These are phyloP conservation scores for Butorides virescens DNA, from an alignment of 2,113 vertebrate species.

Conservation along the genomic window DNA sequence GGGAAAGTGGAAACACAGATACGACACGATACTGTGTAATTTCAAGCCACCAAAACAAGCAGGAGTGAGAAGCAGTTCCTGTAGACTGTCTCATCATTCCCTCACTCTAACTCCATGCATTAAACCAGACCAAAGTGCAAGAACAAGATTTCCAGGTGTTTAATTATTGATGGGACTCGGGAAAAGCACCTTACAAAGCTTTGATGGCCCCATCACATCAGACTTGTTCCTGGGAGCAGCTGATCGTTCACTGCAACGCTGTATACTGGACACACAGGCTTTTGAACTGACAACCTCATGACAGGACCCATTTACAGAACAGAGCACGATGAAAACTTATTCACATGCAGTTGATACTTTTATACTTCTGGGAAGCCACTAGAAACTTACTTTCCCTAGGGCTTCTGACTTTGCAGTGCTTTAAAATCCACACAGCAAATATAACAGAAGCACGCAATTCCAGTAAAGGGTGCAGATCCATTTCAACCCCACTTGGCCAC, in stretches of 20 bases:
- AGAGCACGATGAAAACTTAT: neutral
- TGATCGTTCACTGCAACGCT: rapidly evolving
- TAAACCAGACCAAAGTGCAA: neutral
- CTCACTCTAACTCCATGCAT: neutral
- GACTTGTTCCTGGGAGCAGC: neutral
- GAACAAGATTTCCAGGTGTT: neutral
- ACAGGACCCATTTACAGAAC: neutral
- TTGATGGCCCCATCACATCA: rapidly evolving
- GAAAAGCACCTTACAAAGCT: neutral
- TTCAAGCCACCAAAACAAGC: neutral
- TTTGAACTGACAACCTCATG: neutral
- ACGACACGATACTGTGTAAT: rapidly evolving
- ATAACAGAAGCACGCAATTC: neutral
- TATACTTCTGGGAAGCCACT: neutral
- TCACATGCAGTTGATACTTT: rapidly evolving
- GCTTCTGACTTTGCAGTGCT: neutral
- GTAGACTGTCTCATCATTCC: neutral
- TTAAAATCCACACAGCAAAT: neutral
- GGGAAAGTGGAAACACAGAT: neutral
- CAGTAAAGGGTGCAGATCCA: neutral
- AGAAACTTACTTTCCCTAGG: neutral
- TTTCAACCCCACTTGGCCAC: neutral
- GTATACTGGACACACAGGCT: neutral
- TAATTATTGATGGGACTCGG: neutral
- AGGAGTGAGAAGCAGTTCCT: neutral